Evolutionary conservation across 2,888 invertebrate species (phyloP).

Genomic region (Caenorhabditis sp.): DNA sequence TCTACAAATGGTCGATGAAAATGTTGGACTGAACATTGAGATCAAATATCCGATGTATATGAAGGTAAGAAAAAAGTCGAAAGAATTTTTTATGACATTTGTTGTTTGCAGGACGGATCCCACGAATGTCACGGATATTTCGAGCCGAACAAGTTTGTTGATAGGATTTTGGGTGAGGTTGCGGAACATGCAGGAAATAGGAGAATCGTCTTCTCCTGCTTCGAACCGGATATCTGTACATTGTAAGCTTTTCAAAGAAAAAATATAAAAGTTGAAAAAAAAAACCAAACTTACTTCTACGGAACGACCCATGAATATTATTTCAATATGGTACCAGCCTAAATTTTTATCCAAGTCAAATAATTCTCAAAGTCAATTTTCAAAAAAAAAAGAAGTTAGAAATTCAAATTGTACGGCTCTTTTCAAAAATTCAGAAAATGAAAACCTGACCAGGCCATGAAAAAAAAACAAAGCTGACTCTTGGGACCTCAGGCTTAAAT

Average conservation of each 20-base stretch:
- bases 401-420: no score
- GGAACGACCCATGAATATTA: background rate
- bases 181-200: conserved; percentile 82
- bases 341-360: no score
- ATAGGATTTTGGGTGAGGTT: conserved; percentile 84
- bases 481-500: no score
- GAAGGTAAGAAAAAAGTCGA: conserved; percentile 44
- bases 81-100: background rate
- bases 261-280: no score
- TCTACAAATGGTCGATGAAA: conserved; percentile 82
- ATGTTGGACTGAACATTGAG: conserved; percentile 95
- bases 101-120: conserved; percentile 72
- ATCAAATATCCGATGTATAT: conserved; percentile 91
- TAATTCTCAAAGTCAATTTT: no score
- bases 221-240: conserved; percentile 93
- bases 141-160: conserved; percentile 90
- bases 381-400: no score
- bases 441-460: no score
- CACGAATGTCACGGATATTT: conserved; percentile 72
- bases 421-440: no score
- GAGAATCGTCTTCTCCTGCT: conserved; percentile 91
- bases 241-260: conserved; percentile 75
- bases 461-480: no score
- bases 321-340: no score
- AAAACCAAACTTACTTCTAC: background rate